Conservation (phyloP, 2,888 invertebrate species). For the Epinotia brunnichana region DNA sequence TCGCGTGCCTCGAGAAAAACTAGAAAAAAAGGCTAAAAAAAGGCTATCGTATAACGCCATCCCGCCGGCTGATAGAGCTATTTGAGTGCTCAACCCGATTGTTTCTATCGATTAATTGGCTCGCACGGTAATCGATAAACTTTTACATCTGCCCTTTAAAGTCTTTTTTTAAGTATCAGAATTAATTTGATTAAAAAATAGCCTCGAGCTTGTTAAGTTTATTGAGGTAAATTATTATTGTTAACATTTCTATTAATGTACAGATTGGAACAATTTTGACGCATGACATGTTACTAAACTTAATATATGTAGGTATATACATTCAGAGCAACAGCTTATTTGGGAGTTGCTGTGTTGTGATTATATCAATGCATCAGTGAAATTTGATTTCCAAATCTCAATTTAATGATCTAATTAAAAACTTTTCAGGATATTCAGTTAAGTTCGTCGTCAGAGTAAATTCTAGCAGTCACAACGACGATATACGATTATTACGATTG, state of each 20-base stretch:
- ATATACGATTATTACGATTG: not conserved
- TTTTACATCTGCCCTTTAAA: slow-evolving; percentile 73
- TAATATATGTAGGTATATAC: too few relatives aligned
- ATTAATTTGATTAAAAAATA: slow-evolving; percentile 24
- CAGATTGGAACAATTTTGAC: not conserved
- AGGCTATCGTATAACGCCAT: slow-evolving; percentile 75
- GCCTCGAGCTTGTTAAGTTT: not conserved
- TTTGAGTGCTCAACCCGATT: slow-evolving; percentile 74
- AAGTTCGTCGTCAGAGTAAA: not conserved
- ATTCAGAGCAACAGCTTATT: not conserved
- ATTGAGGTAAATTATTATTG: not conserved
- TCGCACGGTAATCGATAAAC: slow-evolving; percentile 82
- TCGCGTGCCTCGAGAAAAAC: slow-evolving; percentile 61
- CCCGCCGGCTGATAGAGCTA: slow-evolving; percentile 80
- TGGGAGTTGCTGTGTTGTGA: not conserved
- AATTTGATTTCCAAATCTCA: not conserved
- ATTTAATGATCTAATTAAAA: not conserved
- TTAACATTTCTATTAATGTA: not conserved
- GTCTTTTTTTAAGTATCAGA: slow-evolving; percentile 46
- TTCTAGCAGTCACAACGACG: not conserved
- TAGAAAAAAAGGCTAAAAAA: slow-evolving; percentile 47
- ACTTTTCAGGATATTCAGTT: not conserved
- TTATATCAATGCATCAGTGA: not conserved
- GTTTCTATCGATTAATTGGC: slow-evolving; percentile 83
- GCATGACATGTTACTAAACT: too few relatives aligned